phyloP scores from a whole-genome alignment of 2,888 invertebrate genomes.

The Calliopum simillimum region DNA sequence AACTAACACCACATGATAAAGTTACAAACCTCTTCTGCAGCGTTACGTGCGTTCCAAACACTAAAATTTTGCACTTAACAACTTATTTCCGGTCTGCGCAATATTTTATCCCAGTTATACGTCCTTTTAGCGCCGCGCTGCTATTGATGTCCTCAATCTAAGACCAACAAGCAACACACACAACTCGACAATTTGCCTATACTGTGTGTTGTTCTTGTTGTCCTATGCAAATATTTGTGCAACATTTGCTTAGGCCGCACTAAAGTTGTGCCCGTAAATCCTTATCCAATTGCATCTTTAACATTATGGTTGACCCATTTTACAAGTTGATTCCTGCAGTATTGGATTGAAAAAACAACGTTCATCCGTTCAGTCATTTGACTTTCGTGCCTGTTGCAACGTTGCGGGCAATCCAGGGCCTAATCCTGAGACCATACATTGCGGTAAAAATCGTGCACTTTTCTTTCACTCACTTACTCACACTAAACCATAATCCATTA shows the following conservation, averaged over 20 bases:
- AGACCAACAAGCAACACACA: too few relatives aligned
- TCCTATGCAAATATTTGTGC: constrained; percentile 28
- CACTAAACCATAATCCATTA: background rate
- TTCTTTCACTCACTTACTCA: background rate
- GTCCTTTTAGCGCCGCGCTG: too few relatives aligned
- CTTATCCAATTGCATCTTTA: constrained; percentile 12
- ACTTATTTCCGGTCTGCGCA: constrained; percentile 19
- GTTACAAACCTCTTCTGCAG: background rate
- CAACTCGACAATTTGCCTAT: background rate
- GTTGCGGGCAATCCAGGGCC: too few relatives aligned
- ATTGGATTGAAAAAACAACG: background rate
- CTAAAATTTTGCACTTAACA: constrained; percentile 4
- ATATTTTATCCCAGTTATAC: background rate
- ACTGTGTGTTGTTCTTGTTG: too few relatives aligned
- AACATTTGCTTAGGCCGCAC: constrained; percentile 23
- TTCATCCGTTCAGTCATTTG: constrained; percentile 4
- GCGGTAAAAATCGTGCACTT: constrained; percentile 9
- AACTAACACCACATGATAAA: too few relatives aligned
- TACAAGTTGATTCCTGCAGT: background rate
- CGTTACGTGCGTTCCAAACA: constrained; percentile 12
- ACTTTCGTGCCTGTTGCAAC: background rate
- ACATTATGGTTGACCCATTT: constrained; percentile 26
- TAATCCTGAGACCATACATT: background rate
- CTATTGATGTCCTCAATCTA: background rate
- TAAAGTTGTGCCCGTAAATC: constrained; percentile 1